Base-by-base conservation (phyloP, 2,888 invertebrate genomes). In the Atherix ibis region DNA sequence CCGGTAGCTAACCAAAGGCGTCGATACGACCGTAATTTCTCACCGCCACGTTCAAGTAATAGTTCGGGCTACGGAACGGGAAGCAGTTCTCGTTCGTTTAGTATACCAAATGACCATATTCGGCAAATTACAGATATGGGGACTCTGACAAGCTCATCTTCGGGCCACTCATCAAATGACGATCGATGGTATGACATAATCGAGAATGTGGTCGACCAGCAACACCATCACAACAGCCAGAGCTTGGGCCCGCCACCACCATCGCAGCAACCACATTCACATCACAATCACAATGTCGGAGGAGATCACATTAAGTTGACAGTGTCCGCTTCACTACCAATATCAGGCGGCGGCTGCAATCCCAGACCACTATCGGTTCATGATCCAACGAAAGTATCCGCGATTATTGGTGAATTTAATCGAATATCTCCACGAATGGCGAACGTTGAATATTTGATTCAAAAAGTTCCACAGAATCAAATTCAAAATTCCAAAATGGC, bases 1-100 rank as follows among this genome's bases (percentile, higher is more conserved):
- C 36, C 43, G 3, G 38, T 32, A 3, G 24, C 57, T 51, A 48
- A 56, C 40, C 74, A 76, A 51, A 68, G 78, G 32, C 69, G 73
- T 48, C 68, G 74, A 40, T 78, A 76, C 59, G 80, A 81, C 51
- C 66, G 81, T 39, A 77, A 77, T 45, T 62, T 79, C 58, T 74
- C 76, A 29, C 83, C 84, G 31, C 83, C 83, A 33, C 70, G 82
- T 48, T 77, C 83, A 41, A 76, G 76, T 48, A 81, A 79, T 54
- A 82, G 81, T 63, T 82, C 82, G 24, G 83, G 83, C 4, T 85
- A 85, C 54, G 83, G 83, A 37, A 84, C 84, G 5, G 83, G 82
- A 4, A 64, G 63, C 45, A 64, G 64, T 40, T 61, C 61, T 35
- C 57, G 62, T 42, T 63, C 64, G 15, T 61, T 61, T 40, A 55